Percentiles rank a stretch among this genome's conserved stretches.
Conservation (phyloP, 2,113 vertebrate genomes). For the Pedetes capensis region DNA sequence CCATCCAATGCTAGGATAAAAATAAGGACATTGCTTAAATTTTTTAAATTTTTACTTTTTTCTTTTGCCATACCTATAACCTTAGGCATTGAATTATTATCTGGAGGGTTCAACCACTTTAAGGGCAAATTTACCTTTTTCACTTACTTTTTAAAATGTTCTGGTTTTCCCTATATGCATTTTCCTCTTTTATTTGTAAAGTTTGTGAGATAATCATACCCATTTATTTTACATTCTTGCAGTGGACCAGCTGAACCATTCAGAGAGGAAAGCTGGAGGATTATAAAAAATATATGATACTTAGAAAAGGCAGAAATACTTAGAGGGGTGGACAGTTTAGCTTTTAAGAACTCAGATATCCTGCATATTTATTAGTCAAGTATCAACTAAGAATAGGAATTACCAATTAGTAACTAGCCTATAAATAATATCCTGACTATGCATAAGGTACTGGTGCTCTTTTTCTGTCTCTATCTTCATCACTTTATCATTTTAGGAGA, state of each 20-base stretch:
- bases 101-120: not conserved
- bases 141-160: not conserved
- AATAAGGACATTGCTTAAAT: not conserved
- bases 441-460: not conserved
- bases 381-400: not conserved
- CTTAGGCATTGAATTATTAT: not conserved
- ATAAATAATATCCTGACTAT: not conserved
- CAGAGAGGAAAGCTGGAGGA: not conserved
- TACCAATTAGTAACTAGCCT: not conserved
- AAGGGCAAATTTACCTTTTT: not conserved
- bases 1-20: not conserved
- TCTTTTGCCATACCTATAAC: not conserved
- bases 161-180: not conserved
- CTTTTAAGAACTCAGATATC: not conserved
- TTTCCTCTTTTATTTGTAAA: not conserved
- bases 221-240: not conserved
- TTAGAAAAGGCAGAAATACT: not conserved
- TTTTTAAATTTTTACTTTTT: not conserved
- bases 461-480: not conserved
- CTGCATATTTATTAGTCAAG: not conserved
- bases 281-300: not conserved
- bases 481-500: not conserved
- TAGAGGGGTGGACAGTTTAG: not conserved
- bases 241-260: not conserved
- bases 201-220: not conserved